These are phyloP conservation scores for Chelonia mydas DNA, from an alignment of 2,797 vertebrate genomes.

Conservation along the genomic window DNA sequence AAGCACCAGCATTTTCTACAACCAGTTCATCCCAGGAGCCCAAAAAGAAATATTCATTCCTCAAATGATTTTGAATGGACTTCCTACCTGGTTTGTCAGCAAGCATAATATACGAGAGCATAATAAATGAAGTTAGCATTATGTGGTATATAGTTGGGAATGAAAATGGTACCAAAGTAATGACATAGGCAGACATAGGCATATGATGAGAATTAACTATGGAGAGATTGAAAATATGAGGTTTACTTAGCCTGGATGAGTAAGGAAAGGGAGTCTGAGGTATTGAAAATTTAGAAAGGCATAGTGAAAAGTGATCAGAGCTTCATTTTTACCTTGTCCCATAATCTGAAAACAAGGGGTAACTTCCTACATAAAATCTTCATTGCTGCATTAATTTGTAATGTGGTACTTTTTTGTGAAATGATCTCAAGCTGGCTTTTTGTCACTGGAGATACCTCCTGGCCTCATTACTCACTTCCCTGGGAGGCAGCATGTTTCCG, in stretches of 20 bases:
- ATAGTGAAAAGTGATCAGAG: background rate
- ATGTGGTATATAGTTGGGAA: background rate
- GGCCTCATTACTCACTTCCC: rapidly evolving
- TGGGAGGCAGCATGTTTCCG: background rate
- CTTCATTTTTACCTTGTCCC: background rate
- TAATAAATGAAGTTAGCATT: background rate
- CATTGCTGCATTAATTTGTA: background rate
- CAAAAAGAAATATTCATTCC: background rate
- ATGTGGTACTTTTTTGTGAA: background rate
- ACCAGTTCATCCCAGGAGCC: background rate
- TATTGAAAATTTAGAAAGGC: background rate
- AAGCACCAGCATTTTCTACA: background rate
- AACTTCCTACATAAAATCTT: background rate
- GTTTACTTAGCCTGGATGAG: background rate
- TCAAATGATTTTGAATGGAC: background rate
- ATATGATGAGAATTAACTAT: background rate
- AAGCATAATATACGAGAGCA: background rate
- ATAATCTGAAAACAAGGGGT: background rate
- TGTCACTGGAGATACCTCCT: rapidly evolving
- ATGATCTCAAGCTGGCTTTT: background rate
- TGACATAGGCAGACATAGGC: background rate
- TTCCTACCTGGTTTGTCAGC: background rate
- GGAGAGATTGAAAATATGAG: background rate
- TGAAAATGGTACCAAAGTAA: background rate
- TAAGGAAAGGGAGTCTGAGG: background rate